Base-by-base conservation (phyloP, 2,797 vertebrate species). In the Takifugu rubripes region DNA sequence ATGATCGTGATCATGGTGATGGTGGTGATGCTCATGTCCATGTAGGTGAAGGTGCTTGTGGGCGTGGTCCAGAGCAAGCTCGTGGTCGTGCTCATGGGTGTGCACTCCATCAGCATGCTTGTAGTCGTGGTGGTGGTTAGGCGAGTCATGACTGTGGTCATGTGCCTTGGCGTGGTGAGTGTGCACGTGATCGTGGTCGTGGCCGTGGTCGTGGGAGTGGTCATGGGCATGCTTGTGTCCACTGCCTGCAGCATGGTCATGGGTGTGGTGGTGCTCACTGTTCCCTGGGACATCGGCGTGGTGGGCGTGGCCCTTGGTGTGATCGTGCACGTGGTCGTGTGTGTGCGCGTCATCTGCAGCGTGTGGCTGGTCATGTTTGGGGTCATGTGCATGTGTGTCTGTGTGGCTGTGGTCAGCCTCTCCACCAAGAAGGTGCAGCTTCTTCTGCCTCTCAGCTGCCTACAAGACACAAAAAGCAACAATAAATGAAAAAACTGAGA, bases 21-120 rank as follows among this genome's bases (percentile, higher is more conserved):
- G 88, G 52, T 91, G 90, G 68, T 92, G 89, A 73, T 92, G 91
- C 78, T 91, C 90, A 0, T 92, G 82, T 1, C 70, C 68, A 1
- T 92, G 91, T 49, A 91, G 77, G 70, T 92, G 91, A 17, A 11
- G 8, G 49, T 92, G 91, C 25, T 84, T 84, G 83, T 92, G 91
- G 4, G 89, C 73, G 2, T 82, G 91, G 64, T 91, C 90, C 52
- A 92, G 79, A 0, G 88, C 83, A 0, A 73, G 16, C 66, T 92
- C 89, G 5, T 91, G 91, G 75, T 89, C 90, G 2, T 92, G 91
- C 1, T 90, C 82, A 2, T 91, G 90, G 3, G 88, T 89, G 66
- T 87, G 78, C 0, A 1, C 5, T 3, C 26, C 60, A 0, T 9
- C 49, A 0, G 29, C n/a, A 1, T 91, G 89, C 9, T 54, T 43